A percentile compares a stretch with the other conserved stretches of the same genome.
phyloP scores from a whole-genome alignment of 2,797 vertebrate genomes.

The Pangasius larnaudii region DNA sequence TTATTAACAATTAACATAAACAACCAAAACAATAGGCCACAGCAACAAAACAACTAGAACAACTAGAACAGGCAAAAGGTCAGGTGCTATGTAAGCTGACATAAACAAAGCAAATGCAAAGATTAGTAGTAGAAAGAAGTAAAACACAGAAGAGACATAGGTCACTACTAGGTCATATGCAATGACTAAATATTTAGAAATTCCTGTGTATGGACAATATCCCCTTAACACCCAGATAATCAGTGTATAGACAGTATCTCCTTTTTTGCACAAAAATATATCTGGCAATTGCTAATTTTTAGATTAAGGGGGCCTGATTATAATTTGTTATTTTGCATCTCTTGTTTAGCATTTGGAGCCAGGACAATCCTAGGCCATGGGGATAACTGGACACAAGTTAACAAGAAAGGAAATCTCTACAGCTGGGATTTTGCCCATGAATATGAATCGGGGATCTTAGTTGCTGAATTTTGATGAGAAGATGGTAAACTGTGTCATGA shows the following conservation, averaged over 20 bases:
- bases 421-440: neutral
- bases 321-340: neutral
- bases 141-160: neutral
- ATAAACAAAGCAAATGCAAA: neutral
- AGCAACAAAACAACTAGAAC: neutral
- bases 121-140: neutral
- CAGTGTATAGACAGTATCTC: too few relatives aligned
- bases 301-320: neutral
- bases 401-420: neutral
- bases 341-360: neutral
- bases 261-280: too few relatives aligned
- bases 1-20: neutral
- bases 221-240: too few relatives aligned
- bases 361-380: neutral
- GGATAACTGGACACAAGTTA: neutral
- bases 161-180: neutral
- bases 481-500: neutral
- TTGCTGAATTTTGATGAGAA: neutral
- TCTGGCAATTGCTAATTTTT: too few relatives aligned
- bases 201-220: neutral
- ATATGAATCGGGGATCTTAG: neutral
- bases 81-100: neutral
- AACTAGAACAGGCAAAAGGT: neutral
- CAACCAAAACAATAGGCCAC: neutral
- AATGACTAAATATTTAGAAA: neutral